phyloP scores from a whole-genome alignment of 2,113 vertebrate genomes.

The Montifringilla adamsi region DNA sequence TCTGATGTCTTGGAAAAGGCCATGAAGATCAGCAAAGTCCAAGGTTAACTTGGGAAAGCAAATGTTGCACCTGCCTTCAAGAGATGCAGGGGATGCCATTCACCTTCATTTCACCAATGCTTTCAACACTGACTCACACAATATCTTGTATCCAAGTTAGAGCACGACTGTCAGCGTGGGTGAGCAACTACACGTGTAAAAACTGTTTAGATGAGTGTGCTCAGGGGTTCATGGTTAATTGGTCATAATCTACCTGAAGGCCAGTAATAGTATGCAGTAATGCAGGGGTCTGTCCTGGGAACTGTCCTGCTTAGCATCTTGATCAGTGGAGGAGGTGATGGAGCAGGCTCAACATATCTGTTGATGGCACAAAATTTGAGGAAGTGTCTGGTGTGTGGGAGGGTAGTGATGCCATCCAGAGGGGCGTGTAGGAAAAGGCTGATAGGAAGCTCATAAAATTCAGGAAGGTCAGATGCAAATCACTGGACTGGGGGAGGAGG shows the following conservation, averaged over 20 bases:
- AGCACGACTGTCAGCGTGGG: accelerated
- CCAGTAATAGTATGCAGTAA: neutral
- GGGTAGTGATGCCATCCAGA: neutral
- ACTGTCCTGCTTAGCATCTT: neutral
- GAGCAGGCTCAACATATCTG: neutral
- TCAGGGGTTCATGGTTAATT: neutral
- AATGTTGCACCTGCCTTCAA: neutral
- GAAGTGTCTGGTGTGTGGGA: neutral
- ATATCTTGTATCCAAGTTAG: neutral
- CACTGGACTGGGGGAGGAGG: neutral
- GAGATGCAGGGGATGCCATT: neutral
- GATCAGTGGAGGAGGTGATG: neutral
- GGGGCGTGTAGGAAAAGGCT: neutral
- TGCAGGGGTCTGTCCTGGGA: neutral
- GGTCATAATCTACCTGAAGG: neutral
- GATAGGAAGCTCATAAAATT: neutral
- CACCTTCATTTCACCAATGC: neutral
- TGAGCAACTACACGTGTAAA: neutral
- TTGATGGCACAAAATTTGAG: neutral
- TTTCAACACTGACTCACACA: neutral
- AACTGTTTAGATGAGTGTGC: neutral
- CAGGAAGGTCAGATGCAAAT: neutral
- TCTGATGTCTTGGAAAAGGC: neutral
- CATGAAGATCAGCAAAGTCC: neutral
- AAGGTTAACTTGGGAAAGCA: neutral